A percentile compares a stretch with the other conserved stretches of the same genome.
These are phyloP conservation scores for Dascyllus trimaculatus DNA, from an alignment of 2,113 vertebrate species.

Conservation along the genomic window DNA sequence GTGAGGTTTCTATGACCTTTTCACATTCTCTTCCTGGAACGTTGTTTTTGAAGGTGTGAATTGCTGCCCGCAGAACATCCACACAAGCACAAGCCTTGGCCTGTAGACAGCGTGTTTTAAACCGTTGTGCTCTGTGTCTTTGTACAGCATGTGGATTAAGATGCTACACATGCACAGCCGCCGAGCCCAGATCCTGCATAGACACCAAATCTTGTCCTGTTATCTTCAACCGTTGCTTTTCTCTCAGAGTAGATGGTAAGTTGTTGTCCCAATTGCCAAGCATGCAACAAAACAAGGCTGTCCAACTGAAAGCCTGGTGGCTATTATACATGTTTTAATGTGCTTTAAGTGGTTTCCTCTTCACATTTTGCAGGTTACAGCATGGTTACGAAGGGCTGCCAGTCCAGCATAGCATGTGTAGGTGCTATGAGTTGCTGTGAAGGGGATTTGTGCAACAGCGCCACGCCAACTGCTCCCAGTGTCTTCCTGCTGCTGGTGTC, in stretches of 20 bases:
- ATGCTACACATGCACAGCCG: conserved; percentile 58
- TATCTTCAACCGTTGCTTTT: conserved; percentile 63
- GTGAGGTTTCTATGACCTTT: no score
- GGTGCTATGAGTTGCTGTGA: conserved; percentile 54
- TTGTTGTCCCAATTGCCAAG: not conserved
- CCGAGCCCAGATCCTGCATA: conserved; percentile 50
- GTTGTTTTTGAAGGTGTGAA: no score
- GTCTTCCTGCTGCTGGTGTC: conserved; percentile 53
- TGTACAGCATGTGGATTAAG: conserved; percentile 61
- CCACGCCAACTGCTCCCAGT: conserved; percentile 17
- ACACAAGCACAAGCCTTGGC: not conserved
- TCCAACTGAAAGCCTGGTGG: not conserved
- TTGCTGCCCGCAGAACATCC: no score
- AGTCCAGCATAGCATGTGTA: fast-evolving
- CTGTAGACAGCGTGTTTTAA: not conserved
- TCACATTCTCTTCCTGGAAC: no score
- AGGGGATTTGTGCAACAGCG: conserved; percentile 67
- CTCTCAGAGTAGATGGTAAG: conserved; percentile 41
- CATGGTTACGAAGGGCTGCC: conserved; percentile 58
- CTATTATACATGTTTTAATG: no score
- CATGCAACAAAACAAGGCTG: no score
- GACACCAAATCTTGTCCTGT: conserved; percentile 45
- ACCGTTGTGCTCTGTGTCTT: conserved; percentile 27
- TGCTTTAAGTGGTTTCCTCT: not conserved
- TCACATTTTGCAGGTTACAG: conserved; percentile 28